phyloP scores from a whole-genome alignment of 2,888 invertebrate genomes.

The Gymnoscelis rufifasciata region DNA sequence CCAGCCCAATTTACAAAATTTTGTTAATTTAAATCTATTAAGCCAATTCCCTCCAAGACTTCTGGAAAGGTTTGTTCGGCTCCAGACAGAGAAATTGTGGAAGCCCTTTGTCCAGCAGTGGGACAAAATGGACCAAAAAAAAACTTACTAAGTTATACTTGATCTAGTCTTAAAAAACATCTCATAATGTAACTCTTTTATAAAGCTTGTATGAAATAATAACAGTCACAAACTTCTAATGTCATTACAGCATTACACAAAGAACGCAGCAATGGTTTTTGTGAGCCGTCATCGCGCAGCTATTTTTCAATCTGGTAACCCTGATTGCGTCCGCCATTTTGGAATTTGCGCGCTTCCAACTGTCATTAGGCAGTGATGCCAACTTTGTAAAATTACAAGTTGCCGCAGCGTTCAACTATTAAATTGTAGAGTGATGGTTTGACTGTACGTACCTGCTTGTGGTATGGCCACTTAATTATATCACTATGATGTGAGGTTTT shows the following conservation, averaged over 20 bases:
- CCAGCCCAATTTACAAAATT: too few species aligned
- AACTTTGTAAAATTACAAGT: slow-evolving; percentile 71
- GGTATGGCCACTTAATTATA: slow-evolving; percentile 53
- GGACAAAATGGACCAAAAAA: too few species aligned
- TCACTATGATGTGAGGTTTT: slow-evolving; percentile 46
- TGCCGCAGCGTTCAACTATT: slow-evolving; percentile 65
- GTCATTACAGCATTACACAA: neutral
- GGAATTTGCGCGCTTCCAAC: slow-evolving; percentile 60
- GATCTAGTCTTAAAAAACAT: too few species aligned
- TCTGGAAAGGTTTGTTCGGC: too few species aligned
- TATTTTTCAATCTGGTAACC: slow-evolving; percentile 16
- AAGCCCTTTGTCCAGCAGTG: too few species aligned
- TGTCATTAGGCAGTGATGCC: slow-evolving; percentile 74
- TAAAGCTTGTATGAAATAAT: too few species aligned
- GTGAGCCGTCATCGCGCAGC: slow-evolving; percentile 5
- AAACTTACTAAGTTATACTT: too few species aligned
- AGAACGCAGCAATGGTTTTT: neutral
- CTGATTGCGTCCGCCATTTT: slow-evolving; percentile 57
- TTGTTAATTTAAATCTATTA: too few species aligned
- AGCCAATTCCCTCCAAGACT: too few species aligned
- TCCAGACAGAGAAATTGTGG: too few species aligned
- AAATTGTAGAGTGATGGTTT: slow-evolving; percentile 56
- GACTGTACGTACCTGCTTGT: slow-evolving; percentile 34
- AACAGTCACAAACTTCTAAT: too few species aligned
- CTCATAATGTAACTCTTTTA: too few species aligned